Evolutionary conservation across 2,888 invertebrate genomes (phyloP).

Genomic region (Drosophila buzzatii): DNA sequence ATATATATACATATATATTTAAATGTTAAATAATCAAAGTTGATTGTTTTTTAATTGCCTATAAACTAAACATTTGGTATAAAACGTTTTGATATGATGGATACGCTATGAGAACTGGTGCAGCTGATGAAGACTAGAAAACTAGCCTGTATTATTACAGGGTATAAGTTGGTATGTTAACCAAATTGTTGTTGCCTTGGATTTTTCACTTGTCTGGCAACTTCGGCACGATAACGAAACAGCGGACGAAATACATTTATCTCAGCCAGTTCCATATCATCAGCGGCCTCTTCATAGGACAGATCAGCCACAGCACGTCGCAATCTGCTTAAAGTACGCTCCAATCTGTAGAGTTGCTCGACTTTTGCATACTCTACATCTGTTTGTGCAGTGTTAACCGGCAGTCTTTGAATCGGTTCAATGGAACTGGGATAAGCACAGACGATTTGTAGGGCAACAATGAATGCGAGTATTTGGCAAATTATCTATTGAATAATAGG

Average conservation of each 20-base stretch:
- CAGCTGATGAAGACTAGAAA: conserved; percentile 16
- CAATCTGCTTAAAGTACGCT: conserved; percentile 47
- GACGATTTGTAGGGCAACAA: conserved; percentile 26
- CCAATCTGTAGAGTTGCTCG: conserved; percentile 45
- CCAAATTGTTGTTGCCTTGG: conserved; percentile 56
- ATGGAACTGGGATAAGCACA: conserved; percentile 37
- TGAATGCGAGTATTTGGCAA: conserved; percentile 40
- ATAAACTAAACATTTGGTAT: conserved; percentile 52
- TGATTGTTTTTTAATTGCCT: conserved; percentile 17
- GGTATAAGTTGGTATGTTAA: conserved; percentile 16
- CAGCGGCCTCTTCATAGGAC: conserved; percentile 60
- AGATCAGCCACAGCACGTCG: conserved; percentile 59
- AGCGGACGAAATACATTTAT: conserved; percentile 83
- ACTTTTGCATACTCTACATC: conserved; percentile 2
- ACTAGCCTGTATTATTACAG: conserved; percentile 8
- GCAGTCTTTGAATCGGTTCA: conserved; percentile 38
- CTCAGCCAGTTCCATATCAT: conserved; percentile 83
- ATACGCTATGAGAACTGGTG: neutral
- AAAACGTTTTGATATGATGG: conserved; percentile 41
- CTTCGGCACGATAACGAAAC: conserved; percentile 82
- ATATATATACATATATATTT: conserved; percentile 62
- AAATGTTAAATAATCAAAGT: conserved; percentile 64
- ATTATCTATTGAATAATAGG: conserved; percentile 29
- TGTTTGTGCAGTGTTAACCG: conserved; percentile 7
- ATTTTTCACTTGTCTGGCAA: conserved; percentile 68